Evolutionary conservation across 2,888 invertebrate genomes (phyloP).

Genomic region (Pilophorus perplexus): DNA sequence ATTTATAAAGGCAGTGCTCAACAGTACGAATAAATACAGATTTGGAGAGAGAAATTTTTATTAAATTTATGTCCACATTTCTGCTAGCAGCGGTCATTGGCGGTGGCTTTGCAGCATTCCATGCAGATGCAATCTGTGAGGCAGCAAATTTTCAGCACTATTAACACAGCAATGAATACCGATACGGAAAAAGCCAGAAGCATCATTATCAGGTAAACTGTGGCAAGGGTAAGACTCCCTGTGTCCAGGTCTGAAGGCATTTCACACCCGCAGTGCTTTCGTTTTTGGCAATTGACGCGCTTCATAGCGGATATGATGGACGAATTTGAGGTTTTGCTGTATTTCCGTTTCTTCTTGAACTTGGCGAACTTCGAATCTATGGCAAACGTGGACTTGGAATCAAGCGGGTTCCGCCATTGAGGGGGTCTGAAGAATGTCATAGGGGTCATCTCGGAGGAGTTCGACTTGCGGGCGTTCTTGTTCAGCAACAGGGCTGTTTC

Average conservation of each 20-base stretch:
- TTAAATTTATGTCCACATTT: too few relatives aligned
- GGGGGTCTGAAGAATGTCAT: neutral
- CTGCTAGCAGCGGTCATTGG: too few relatives aligned
- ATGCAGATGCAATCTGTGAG: slow-evolving; percentile 17
- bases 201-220: slow-evolving; percentile 11
- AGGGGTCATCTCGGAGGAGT: neutral
- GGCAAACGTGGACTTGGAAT: neutral
- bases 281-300: neutral
- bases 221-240: neutral
- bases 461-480: neutral
- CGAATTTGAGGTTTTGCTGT: neutral
- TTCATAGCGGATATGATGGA: too few relatives aligned
- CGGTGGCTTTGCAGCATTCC: slow-evolving; percentile 12
- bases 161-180: slow-evolving; percentile 13
- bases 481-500: neutral
- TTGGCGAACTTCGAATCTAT: slow-evolving; percentile 6
- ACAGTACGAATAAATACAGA: too few relatives aligned
- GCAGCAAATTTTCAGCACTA: slow-evolving; percentile 26
- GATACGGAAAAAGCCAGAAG: slow-evolving; percentile 6
- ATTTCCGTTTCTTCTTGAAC: neutral
- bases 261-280: too few relatives aligned
- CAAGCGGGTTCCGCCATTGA: neutral
- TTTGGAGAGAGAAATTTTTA: too few relatives aligned
- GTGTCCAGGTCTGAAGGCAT: neutral
- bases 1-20: too few relatives aligned